Evolutionary conservation across 2,888 invertebrate species (phyloP), one percentile per base, ranked within the genome.

Genomic region (Diarsia brunnea): DNA sequence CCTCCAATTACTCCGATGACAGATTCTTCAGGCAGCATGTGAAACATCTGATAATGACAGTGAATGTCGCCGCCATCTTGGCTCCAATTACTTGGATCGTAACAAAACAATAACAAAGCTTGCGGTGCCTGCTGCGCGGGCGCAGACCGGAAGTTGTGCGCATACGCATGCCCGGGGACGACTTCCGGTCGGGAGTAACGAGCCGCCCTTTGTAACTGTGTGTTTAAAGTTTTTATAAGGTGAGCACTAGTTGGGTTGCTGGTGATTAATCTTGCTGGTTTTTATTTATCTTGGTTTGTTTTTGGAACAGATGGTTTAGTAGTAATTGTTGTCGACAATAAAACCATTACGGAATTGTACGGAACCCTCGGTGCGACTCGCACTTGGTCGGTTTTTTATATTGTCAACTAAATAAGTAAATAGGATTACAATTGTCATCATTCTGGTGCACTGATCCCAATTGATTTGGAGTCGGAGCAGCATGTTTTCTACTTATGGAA

Each of bases 81-180:
- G 43, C 12, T 68, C 73, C 83, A 82, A 78, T 85, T 84, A 85
- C 69, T 68, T 45, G 75, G 68, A 70, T 77, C 68, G 85, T 82
- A 77, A 83, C 85, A 86, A 86, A 86, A 86, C 87, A 88, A 87
- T 88, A 88, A 87, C 82, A 86, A 79, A 84, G 61, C 74, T 76
- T 65, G 70, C 73, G 24, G 60, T 55, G 82, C 69, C 75, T 70
- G 80, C 67, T 79, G 88, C 47, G 65, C 61, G 66, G 75, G 38
- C 60, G 61, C 60, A 55, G 38, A 53, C 81, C 79, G 87, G 87
- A 87, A 87, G 88, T 87, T 79, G 79, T 78, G 84, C 76, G 87
- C 87, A 79, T 87, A 81, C 81, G 88, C 88, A 74, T 81, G 81
- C 76, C 81, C 24, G 79, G 69, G 69, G 69, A 60, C 74, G 66